Evolutionary conservation across 2,888 invertebrate species (phyloP).

Genomic region (Caradrina clavipalpis): DNA sequence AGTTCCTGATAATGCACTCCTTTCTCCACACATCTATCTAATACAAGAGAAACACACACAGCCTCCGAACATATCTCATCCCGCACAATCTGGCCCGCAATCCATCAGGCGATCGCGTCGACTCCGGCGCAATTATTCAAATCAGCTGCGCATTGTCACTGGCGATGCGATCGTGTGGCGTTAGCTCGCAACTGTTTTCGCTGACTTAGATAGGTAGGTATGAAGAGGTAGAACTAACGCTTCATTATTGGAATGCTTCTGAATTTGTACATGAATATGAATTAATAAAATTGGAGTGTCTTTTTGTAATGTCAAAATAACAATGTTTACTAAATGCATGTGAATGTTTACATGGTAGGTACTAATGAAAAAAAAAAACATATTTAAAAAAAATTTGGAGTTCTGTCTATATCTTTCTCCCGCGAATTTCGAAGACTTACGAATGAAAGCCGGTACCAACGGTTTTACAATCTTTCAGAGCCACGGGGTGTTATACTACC

Average conservation of each 20-base stretch:
- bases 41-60: conserved; percentile 15
- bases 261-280: too few relatives aligned
- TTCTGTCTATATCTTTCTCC: too few relatives aligned
- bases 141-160: conserved; percentile 76
- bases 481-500: too few relatives aligned
- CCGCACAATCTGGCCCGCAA: conserved; percentile 51
- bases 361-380: too few relatives aligned
- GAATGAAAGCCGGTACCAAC: too few relatives aligned
- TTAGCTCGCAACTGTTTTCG: conserved; percentile 45
- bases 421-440: too few relatives aligned
- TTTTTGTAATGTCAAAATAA: neutral
- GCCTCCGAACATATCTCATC: conserved; percentile 45
- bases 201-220: conserved; percentile 30
- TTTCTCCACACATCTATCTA: neutral
- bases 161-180: conserved; percentile 59
- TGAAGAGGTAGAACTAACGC: neutral
- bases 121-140: conserved; percentile 79
- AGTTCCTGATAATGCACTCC: neutral
- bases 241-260: neutral
- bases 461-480: too few relatives aligned
- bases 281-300: too few relatives aligned
- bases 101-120: conserved; percentile 66
- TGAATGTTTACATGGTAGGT: too few relatives aligned
- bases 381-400: too few relatives aligned
- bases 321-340: too few relatives aligned